Evolutionary conservation across 2,888 invertebrate species (phyloP).

Genomic region (Xestia xanthographa): DNA sequence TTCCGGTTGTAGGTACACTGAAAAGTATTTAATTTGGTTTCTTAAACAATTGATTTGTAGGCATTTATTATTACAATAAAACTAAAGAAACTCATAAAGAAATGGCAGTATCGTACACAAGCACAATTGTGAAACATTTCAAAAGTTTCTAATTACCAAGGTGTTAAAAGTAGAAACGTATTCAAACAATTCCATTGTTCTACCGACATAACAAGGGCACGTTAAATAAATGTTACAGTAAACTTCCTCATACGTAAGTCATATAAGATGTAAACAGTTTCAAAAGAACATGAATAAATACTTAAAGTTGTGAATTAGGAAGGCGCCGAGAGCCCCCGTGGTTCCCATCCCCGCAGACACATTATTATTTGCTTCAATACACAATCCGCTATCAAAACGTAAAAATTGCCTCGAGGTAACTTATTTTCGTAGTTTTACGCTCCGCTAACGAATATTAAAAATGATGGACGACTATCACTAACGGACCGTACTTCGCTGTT

Average conservation of each 20-base stretch:
- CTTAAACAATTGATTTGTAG: not conserved
- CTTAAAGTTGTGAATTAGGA: conserved; percentile 69
- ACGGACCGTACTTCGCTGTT: conserved; percentile 64
- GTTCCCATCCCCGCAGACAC: conserved; percentile 70
- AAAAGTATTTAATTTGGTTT: not conserved
- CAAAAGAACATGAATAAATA: conserved; percentile 66
- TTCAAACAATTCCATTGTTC: not conserved
- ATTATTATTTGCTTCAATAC: conserved; percentile 78
- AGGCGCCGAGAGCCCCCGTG: conserved; percentile 63
- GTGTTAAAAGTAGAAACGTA: conserved; percentile 11
- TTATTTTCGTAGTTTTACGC: conserved; percentile 69
- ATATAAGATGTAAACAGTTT: conserved; percentile 62
- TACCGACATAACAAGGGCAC: not conserved
- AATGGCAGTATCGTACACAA: not conserved
- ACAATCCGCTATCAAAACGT: conserved; percentile 72
- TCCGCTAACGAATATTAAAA: conserved; percentile 71
- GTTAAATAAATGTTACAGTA: conserved; percentile 45
- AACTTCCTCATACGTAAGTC: conserved; percentile 49
- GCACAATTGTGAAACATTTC: not conserved
- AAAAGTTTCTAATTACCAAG: not conserved
- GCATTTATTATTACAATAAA: not conserved
- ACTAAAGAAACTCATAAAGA: not conserved
- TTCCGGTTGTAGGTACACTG: not conserved
- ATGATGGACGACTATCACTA: conserved; percentile 78
- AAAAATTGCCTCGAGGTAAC: conserved; percentile 68